Evolutionary conservation across 2,888 invertebrate genomes (phyloP), one percentile per base, ranked within the genome.

Genomic region (Brenthis ino): DNA sequence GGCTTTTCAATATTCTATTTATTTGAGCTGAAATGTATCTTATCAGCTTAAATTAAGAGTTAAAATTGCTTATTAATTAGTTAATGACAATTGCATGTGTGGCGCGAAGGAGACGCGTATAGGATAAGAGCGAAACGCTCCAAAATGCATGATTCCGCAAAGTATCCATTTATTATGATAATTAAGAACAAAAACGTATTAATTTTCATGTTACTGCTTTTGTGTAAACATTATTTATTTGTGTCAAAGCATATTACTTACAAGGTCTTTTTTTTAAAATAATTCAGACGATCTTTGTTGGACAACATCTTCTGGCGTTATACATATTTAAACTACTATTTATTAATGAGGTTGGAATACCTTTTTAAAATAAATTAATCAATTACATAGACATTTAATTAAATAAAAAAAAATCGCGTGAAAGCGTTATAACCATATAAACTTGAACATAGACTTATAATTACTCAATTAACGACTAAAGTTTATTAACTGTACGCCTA

Each of bases 121-220:
- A 82, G 66, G 74, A 77, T 76, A 79, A 80, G 84, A 83, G 78
- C 82, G 83, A 81, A 85, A 82, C 70, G 77, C 74, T 76, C 72
- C 73, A 78, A 65, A 81, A 82, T 85, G 83, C 86, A 88, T 85
- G 85, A 88, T 85, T 84, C 83, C 81, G 80, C 84, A 85, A 86
- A 85, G 84, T 85, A 83, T 86, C 78, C 78, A 80, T 82, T 86
- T 87, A 86, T 86, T 87, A 87, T 87, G 85, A 85, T 88, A 86
- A 89, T 77, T 88, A 85, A 84, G 79, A 78, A 85, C 83, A 86
- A 87, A 85, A 87, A 87, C 81, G 79, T 84, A 85, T 84, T 83
- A 83, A 83, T 82, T 79, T 76, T 75, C 72, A 80, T 80, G 80
- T 77, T 77, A 77, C 74, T 75, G 75, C 74, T 77, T 2, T 67